A percentile compares a stretch with the other conserved stretches of the same genome.
Evolutionary conservation across 2,797 vertebrate species (phyloP).

Genomic region (Brotogeris chrysoptera): DNA sequence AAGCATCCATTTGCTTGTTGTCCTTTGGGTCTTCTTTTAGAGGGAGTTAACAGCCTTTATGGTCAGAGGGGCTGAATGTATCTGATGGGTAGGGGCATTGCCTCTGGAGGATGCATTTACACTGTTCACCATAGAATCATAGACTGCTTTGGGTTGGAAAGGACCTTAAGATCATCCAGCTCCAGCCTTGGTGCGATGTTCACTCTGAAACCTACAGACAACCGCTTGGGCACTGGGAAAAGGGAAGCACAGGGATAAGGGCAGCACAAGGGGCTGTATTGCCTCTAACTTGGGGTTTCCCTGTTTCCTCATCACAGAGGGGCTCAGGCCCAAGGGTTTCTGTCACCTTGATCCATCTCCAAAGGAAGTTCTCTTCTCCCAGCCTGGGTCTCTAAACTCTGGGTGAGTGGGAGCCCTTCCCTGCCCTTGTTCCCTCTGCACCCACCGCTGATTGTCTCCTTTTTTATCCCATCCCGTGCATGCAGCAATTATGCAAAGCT

Average conservation of each 20-base stretch:
- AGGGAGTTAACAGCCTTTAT: accelerated
- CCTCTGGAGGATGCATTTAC: accelerated
- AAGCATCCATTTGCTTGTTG: accelerated
- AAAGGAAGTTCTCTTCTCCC: background rate
- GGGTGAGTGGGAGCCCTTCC: background rate
- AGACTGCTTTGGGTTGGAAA: background rate
- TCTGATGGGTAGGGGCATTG: accelerated
- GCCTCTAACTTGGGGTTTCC: accelerated
- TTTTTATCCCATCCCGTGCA: background rate
- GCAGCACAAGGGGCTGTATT: too few species aligned
- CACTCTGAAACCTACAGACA: background rate
- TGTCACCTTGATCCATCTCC: background rate
- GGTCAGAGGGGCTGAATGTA: accelerated
- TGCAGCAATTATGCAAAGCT: conserved; percentile 59
- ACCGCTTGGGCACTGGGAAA: accelerated
- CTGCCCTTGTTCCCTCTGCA: background rate
- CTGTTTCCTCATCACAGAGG: background rate
- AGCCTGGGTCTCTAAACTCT: background rate
- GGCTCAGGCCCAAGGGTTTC: background rate
- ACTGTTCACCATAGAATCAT: background rate
- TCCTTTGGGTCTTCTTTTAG: background rate
- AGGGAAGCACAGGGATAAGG: background rate
- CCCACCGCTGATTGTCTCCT: background rate
- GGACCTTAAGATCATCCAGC: background rate
- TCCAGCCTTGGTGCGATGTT: background rate